Evolutionary conservation across 1,140 invertebrate species (phyloP).

Genomic region (Pseudomyrmex gracilis): DNA sequence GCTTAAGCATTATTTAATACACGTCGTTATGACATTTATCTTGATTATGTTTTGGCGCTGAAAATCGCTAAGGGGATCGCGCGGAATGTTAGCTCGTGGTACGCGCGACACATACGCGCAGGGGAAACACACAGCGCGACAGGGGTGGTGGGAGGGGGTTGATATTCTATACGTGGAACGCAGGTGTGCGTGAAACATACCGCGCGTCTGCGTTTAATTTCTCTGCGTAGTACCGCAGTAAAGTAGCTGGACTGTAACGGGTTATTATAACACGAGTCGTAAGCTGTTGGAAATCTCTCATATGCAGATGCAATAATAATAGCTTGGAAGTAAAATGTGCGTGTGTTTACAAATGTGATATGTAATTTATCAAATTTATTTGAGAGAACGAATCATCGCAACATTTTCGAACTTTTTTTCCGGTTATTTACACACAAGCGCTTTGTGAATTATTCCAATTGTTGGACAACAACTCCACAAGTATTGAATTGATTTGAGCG

Average conservation of each 20-base stretch:
- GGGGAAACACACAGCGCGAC: no score
- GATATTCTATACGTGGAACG: slow-evolving; percentile 27
- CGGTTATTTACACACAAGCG: background rate
- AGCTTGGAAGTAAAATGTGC: slow-evolving; percentile 19
- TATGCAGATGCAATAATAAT: slow-evolving; percentile 46
- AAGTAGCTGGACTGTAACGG: slow-evolving; percentile 55
- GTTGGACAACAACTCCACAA: no score
- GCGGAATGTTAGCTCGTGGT: slow-evolving; percentile 39
- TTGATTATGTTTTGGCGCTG: slow-evolving; percentile 48
- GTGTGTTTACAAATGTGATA: background rate
- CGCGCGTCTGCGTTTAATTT: slow-evolving; percentile 54
- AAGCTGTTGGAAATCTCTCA: slow-evolving; percentile 35
- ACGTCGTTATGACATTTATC: slow-evolving; percentile 54
- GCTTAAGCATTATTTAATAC: slow-evolving; percentile 52
- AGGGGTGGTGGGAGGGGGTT: slow-evolving; percentile 18
- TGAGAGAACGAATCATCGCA: background rate
- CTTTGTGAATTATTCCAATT: no score
- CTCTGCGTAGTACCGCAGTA: slow-evolving; percentile 55
- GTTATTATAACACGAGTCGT: slow-evolving; percentile 51
- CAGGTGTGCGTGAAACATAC: slow-evolving; percentile 60
- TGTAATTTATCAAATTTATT: slow-evolving; percentile 18
- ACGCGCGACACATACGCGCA: background rate
- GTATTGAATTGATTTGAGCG: no score
- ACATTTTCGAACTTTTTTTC: slow-evolving; percentile 8
- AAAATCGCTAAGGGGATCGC: slow-evolving; percentile 39